These are phyloP conservation scores for Allophyes oxyacanthae DNA, from an alignment of 2,888 invertebrate genomes.

Conservation along the genomic window DNA sequence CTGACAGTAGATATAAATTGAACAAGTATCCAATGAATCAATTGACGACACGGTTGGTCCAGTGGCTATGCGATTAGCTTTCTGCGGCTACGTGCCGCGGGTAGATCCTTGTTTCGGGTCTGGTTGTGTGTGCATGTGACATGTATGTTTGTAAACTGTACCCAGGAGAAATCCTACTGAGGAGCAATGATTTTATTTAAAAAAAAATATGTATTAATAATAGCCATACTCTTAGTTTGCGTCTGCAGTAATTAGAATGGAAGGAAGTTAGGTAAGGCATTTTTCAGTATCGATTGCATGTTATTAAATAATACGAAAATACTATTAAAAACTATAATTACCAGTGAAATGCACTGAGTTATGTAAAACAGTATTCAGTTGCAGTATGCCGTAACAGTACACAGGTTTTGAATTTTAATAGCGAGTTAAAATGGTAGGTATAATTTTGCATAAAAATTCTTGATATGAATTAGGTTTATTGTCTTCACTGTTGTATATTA, in stretches of 20 bases:
- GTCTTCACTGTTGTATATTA: conserved; percentile 6
- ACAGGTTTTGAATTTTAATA: neutral
- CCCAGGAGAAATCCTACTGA: no score
- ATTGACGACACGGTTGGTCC: no score
- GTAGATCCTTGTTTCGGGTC: no score
- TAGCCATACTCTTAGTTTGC: conserved; percentile 11
- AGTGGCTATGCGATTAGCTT: no score
- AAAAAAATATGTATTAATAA: conserved; percentile 44
- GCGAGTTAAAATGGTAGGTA: neutral
- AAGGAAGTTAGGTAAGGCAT: conserved; percentile 27
- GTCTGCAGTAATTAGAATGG: conserved; percentile 14
- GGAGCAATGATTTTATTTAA: no score
- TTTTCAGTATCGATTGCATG: conserved; percentile 9
- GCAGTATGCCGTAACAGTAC: neutral
- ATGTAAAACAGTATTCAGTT: neutral
- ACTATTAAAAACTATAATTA: conserved; percentile 8
- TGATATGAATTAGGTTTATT: conserved; percentile 11
- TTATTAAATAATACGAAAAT: conserved; percentile 14
- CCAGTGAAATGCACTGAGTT: conserved; percentile 27
- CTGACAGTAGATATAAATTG: conserved; percentile 7
- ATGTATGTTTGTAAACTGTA: no score
- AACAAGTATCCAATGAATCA: conserved; percentile 12
- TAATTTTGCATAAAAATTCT: neutral
- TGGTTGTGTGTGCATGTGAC: no score
- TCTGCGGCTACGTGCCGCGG: no score